Percentiles rank a stretch among this genome's conserved stretches.
Conservation (phyloP, 2,113 vertebrate genomes). For the Orientallactaga bullata region DNA sequence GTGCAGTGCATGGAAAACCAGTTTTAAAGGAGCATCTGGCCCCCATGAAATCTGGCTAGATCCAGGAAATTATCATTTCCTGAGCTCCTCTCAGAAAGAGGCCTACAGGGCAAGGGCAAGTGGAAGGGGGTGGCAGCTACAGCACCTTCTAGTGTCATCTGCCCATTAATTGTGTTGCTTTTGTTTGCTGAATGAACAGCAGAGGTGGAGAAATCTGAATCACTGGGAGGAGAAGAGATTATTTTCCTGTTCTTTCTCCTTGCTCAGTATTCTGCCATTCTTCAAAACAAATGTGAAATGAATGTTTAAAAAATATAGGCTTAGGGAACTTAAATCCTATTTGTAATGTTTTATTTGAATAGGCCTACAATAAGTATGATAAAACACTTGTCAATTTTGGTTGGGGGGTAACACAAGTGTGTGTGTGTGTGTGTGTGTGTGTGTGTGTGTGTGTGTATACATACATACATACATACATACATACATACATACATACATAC, state of each 20-base stretch:
- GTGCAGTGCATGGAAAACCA: background rate
- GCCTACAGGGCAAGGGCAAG: background rate
- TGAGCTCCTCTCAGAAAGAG: background rate
- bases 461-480: too few species aligned
- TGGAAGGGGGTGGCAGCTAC: background rate
- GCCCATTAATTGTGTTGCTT: background rate
- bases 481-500: background rate
- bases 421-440: background rate
- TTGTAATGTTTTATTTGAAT: slow-evolving; percentile 72
- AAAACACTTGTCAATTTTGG: slow-evolving; percentile 62
- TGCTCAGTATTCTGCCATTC: background rate
- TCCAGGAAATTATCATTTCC: slow-evolving; percentile 9
- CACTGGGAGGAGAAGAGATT: slow-evolving; percentile 5
- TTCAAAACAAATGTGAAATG: slow-evolving; percentile 67
- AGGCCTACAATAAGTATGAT: slow-evolving; percentile 43
- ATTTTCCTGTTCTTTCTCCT: slow-evolving; percentile 43
- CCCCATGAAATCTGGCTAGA: background rate
- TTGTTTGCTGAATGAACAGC: background rate
- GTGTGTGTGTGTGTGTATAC: background rate
- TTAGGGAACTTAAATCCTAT: slow-evolving; percentile 58
- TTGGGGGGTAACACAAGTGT: background rate
- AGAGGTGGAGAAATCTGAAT: background rate
- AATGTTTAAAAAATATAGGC: slow-evolving; percentile 67
- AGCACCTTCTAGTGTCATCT: background rate
- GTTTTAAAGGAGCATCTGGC: background rate